Evolutionary conservation across 2,113 vertebrate genomes (phyloP), one percentile per base, ranked within the genome.

Genomic region (Morphnarchus princeps): DNA sequence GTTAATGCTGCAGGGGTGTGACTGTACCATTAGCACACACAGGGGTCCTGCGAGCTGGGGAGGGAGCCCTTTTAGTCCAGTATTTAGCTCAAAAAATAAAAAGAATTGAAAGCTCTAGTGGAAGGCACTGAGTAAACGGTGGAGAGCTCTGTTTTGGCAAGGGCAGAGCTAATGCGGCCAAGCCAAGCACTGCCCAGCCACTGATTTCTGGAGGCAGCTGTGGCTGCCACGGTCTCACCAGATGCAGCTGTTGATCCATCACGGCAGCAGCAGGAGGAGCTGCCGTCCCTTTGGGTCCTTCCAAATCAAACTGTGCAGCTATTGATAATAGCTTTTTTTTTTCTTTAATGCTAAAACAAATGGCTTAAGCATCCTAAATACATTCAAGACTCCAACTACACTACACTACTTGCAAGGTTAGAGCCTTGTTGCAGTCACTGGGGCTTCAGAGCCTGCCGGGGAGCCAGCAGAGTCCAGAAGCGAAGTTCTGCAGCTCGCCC

Each of bases 401-500:
- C 25, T 5, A 2, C 3, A 2, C 38, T 40, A 31, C 24, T 9
- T 31, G 49, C 54, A n/a, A n/a, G 40, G 11, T 13, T 42, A 9
- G n/a, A 42, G 7, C 47, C 40, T 24, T 36, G 15, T 5, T 34
- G 45, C 38, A 34, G 7, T 18, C 10, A 8, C 38, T 4, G n/a
- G 65, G 49, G 29, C 42, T 47, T 29, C 55, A 21, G 22, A 49
- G 18, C n/a, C 26, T 7, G 11, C 25, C 3, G 8, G 31, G 13
- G 36, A 59, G 32, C 22, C 18, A 36, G 20, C 67, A 36, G 38
- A 18, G 29, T 1, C 25, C 22, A 32, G n/a, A 5, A 42, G 22
- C 3, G 32, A 32, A 17, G 31, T 6, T 15, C 7, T 3, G 5
- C 42, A 45, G n/a, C 1, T 4, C 9, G 34, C 13, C 38, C 4